These are phyloP conservation scores for Troides aeacus DNA, from an alignment of 2,888 invertebrate species.

Conservation along the genomic window DNA sequence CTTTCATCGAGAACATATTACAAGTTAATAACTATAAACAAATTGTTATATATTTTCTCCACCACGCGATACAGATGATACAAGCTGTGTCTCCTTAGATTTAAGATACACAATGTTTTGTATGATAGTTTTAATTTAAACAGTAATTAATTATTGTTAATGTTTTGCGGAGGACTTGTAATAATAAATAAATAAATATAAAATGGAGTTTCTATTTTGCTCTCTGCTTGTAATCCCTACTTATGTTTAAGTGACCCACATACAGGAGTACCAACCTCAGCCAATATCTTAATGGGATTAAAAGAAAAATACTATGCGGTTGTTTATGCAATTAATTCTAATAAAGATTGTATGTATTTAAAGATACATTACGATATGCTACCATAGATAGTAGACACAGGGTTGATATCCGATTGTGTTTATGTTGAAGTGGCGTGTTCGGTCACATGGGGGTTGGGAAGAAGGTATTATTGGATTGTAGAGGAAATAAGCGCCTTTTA, in stretches of 20 bases:
- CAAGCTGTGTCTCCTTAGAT: no score
- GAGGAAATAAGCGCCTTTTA: constrained; percentile 22
- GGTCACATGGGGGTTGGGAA: constrained; percentile 10
- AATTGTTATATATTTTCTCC: no score
- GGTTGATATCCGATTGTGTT: not conserved
- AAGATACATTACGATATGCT: not conserved
- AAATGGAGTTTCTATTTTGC: no score
- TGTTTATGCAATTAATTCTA: constrained; percentile 3
- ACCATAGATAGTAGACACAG: not conserved
- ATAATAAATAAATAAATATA: no score
- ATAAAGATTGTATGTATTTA: not conserved
- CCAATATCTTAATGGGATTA: constrained; percentile 27
- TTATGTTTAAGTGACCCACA: constrained; percentile 18
- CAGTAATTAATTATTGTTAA: no score
- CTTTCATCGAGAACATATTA: no score
- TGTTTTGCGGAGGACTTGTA: no score
- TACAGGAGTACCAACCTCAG: constrained; percentile 21
- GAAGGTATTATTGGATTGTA: constrained; percentile 24
- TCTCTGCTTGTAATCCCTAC: not conserved
- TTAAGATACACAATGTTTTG: no score
- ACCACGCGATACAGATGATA: no score
- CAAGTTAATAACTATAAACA: no score
- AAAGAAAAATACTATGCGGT: constrained; percentile 11
- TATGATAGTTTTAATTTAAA: no score
- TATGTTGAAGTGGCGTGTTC: not conserved